These are phyloP conservation scores for Ligdia adustata DNA, from an alignment of 2,888 invertebrate species.

Conservation along the genomic window DNA sequence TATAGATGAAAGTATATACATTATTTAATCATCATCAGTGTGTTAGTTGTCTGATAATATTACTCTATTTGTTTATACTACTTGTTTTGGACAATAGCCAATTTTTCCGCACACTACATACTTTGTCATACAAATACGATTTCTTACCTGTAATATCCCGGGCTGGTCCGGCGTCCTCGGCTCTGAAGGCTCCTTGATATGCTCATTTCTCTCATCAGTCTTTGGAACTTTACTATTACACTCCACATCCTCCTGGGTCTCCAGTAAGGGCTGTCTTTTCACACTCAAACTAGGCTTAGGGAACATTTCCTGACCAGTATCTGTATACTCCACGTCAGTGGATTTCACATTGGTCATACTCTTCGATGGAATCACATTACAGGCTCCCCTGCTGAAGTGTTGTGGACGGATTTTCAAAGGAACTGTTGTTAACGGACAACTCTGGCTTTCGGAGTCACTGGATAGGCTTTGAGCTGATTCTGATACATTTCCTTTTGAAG, in stretches of 20 bases:
- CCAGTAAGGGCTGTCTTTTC: constrained; percentile 78
- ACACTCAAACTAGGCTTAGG: constrained; percentile 63
- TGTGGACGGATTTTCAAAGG: constrained; percentile 83
- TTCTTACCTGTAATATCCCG: constrained; percentile 86
- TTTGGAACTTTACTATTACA: constrained; percentile 81
- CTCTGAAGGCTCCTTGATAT: constrained; percentile 48
- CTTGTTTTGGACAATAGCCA: too few relatives aligned
- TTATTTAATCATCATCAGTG: too few relatives aligned
- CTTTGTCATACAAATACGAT: neutral
- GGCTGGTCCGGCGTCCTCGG: constrained; percentile 68
- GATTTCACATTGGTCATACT: constrained; percentile 86
- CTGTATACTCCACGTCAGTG: constrained; percentile 71
- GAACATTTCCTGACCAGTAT: constrained; percentile 70
- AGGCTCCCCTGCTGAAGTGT: constrained; percentile 62
- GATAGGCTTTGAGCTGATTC: constrained; percentile 88
- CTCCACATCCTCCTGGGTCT: constrained; percentile 70
- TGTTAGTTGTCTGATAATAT: too few relatives aligned
- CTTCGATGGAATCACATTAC: constrained; percentile 81
- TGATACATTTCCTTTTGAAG: constrained; percentile 82
- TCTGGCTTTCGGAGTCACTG: constrained; percentile 85
- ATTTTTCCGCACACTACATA: too few relatives aligned
- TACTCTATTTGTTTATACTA: too few relatives aligned
- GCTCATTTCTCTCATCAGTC: constrained; percentile 67
- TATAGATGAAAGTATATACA: too few relatives aligned
- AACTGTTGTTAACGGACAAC: constrained; percentile 80